A percentile compares a stretch with the other conserved stretches of the same genome.
phyloP scores from a whole-genome alignment of 2,113 vertebrate genomes.

The Oncorhynchus mykiss region DNA sequence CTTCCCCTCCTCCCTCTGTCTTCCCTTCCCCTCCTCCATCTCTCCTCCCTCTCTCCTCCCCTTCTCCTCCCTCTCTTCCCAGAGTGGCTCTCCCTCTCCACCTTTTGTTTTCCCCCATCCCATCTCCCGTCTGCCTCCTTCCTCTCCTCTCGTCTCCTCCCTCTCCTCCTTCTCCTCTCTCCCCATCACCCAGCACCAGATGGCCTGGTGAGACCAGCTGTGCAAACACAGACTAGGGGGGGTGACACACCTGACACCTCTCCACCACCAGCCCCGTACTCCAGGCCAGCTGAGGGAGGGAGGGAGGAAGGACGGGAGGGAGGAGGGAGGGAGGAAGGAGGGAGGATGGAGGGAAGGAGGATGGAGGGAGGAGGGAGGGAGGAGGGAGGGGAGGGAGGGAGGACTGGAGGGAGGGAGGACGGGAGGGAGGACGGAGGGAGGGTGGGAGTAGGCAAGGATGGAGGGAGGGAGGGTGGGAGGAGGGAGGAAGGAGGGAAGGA shows the following conservation, averaged over 20 bases:
- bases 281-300: not conserved
- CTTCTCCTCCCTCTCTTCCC: too few species aligned
- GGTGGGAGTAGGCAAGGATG: not conserved
- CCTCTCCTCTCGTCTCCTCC: not conserved
- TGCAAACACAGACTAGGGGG: conserved; percentile 7
- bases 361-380: not conserved
- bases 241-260: conserved; percentile 5
- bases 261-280: not conserved
- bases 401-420: not conserved
- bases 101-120: too few species aligned
- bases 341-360: rapidly evolving
- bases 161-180: not conserved
- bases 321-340: not conserved
- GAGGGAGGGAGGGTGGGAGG: not conserved
- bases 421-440: not conserved
- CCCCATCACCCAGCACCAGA: not conserved
- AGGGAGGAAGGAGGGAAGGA: not conserved
- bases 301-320: not conserved
- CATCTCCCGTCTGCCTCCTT: too few species aligned
- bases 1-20: not conserved
- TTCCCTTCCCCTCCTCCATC: not conserved
- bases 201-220: conserved; percentile 18
- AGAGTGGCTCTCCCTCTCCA: too few species aligned
- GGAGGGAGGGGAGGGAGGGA: not conserved
- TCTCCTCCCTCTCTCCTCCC: too few species aligned